A percentile compares a stretch with the other conserved stretches of the same genome.
Conservation (phyloP, 1,140 invertebrate species). For the Hylyphantes graminicola region DNA sequence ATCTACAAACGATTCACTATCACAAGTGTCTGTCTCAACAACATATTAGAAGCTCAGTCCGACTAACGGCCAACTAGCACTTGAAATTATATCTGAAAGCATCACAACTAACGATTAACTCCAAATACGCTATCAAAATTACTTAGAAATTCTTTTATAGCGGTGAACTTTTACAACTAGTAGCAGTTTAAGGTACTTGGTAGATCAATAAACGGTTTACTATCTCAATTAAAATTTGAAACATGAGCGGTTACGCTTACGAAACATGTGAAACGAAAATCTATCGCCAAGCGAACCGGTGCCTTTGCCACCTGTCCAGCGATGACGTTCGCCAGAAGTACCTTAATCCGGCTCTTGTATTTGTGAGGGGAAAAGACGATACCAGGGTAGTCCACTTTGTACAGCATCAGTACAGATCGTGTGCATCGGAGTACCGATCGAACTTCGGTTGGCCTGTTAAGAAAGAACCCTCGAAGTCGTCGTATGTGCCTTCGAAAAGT, state of each 20-base stretch:
- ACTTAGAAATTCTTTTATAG: too few species aligned
- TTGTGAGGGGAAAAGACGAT: constrained; percentile 21
- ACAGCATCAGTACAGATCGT: neutral
- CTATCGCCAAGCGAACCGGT: neutral
- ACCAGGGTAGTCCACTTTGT: constrained; percentile 33
- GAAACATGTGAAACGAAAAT: constrained; percentile 12
- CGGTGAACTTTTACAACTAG: too few species aligned
- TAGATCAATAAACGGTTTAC: too few species aligned
- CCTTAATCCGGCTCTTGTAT: constrained; percentile 29
- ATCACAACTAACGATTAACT: too few species aligned
- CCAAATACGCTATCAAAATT: too few species aligned
- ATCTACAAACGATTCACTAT: too few species aligned
- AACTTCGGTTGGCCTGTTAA: constrained; percentile 21
- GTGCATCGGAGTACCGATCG: constrained; percentile 6
- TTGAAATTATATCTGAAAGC: too few species aligned
- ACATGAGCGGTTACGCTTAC: constrained; percentile 35
- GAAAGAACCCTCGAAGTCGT: neutral
- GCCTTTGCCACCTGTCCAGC: constrained; percentile 4
- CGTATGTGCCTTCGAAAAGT: constrained; percentile 1
- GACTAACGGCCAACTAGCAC: too few species aligned
- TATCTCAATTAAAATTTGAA: too few species aligned
- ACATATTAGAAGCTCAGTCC: too few species aligned
- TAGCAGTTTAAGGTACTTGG: too few species aligned
- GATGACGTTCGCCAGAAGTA: constrained; percentile 29
- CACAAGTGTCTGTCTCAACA: too few species aligned